Evolutionary conservation across 2,888 invertebrate genomes (phyloP), one percentile per base, ranked within the genome.

Genomic region (Lasioglossum villosulum): DNA sequence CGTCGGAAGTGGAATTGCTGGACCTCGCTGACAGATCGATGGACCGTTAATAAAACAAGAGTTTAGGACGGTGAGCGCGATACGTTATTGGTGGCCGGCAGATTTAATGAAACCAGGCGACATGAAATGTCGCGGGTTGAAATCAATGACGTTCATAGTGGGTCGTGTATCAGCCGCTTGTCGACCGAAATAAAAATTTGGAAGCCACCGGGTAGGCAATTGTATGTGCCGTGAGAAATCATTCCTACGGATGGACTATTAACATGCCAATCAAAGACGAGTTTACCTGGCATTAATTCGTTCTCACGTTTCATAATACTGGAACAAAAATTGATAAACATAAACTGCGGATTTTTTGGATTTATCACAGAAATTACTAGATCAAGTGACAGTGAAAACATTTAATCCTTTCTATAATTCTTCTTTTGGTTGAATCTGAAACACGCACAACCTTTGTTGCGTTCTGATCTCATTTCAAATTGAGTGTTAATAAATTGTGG

Each of bases 91-190:
- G 45, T 66, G 37, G 42, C 23, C 37, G 80, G 56, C 8, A 74
- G 80, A 80, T 82, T 82, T 80, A 80, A 82, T 80, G 73, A 82
- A 80, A 82, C 74, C 45, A 34, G 30, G 70, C n/a, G 27, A 27
- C 37, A 80, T 70, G 74, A 70, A 74, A 82, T 37, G 82, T 79
- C 80, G 34, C 39, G 45, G 16, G n/a, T 68, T 56, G 70, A 45
- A 73, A 82, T 82, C 80, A 74, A 82, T 79, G 82, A n/a, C 45
- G 66, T 45, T 27, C 37, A 59, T 39, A 39, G 56, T 30, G n/a
- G 23, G 56, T 23, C 70, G 45, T 73, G 75, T 45, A 82, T 72
- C 45, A 68, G 34, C 48, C 71, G 48, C 27, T 27, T 23, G 63
- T 27, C 39, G 63, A 5, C 30, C 30, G 39, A 71, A 34, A 72